Evolutionary conservation across 2,797 vertebrate genomes (phyloP), one percentile per base, ranked within the genome.

Genomic region (Rhodeus uyekii): DNA sequence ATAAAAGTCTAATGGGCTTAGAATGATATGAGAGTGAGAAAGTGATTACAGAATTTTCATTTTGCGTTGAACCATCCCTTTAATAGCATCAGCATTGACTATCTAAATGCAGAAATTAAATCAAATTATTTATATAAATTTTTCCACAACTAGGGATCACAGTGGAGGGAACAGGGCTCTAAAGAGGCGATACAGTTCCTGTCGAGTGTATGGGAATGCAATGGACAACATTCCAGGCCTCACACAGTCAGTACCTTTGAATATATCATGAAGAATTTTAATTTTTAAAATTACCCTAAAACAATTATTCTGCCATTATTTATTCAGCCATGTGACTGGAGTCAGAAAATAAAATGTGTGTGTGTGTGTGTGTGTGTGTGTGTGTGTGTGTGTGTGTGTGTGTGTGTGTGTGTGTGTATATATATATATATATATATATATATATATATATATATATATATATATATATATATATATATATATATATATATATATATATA

Each of bases 171-270:
- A 99, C 19, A 93, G 95, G 0, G 92, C 72, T 0, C 90, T 99
- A 82, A 95, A 94, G 87, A 95, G 92, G 89, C 88, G 89, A 68
- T 92, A 97, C 87, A 86, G 83, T 80, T 94, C 96, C 55, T 99
- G 98, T 84, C 92, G 92, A 75, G 96, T 99, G 8, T 99, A 98
- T 0, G 98, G 98, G 89, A 98, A 95, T 2, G 90, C 95, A 14
- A 91, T 94, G 1, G 98, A 99, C 46, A 95, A 96, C 90, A 96
- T 99, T 88, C 97, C 98, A n/a, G 94, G 96, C 84, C 96, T 99
- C 87, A 99, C 98, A 50, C 93, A 98, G 98, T 99, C 93, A 94
- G 97, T 93, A 13, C 16, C 39, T 76, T 58, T 74, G 8, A 46
- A 55, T 64, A 19, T 12, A 2, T 27, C 71, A 55, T 55, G 32